These are phyloP conservation scores for Conchocele bisecta DNA, from an alignment of 2,888 invertebrate species.

Conservation along the genomic window DNA sequence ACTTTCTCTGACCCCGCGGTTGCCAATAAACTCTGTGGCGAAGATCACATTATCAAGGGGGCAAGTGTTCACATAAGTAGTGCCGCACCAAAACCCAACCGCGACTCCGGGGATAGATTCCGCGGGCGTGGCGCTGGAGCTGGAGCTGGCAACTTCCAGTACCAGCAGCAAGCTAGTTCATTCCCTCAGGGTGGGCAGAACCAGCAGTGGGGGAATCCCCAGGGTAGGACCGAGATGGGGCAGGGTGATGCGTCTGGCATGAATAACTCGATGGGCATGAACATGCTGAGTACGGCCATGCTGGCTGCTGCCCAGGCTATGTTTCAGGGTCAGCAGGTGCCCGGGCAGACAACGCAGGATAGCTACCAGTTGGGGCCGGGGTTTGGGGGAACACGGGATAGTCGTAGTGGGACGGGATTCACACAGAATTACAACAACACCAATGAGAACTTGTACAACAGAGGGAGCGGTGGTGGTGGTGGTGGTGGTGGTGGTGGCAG, in stretches of 20 bases:
- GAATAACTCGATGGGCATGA: constrained; percentile 74
- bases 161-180: constrained; percentile 7
- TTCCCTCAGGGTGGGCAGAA: constrained; percentile 11
- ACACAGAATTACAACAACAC: constrained; percentile 30
- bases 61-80: constrained; percentile 86
- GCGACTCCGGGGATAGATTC: neutral
- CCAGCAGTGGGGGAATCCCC: constrained; percentile 21
- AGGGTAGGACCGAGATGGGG: constrained; percentile 19
- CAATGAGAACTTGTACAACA: constrained; percentile 9
- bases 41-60: constrained; percentile 96
- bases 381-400: constrained; percentile 58
- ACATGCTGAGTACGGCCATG: constrained; percentile 76
- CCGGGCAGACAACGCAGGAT: constrained; percentile 26
- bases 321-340: constrained; percentile 61
- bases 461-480: constrained; percentile 43
- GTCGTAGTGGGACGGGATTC: constrained; percentile 28
- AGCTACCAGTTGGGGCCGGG: constrained; percentile 57
- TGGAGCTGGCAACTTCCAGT: constrained; percentile 6
- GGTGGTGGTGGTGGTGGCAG: constrained; percentile 32
- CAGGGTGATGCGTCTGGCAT: constrained; percentile 40
- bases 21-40: constrained; percentile 94
- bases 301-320: constrained; percentile 77
- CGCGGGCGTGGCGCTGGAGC: constrained; percentile 1
- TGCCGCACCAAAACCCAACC: constrained; percentile 78
- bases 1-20: constrained; percentile 96